phyloP scores from a whole-genome alignment of 2,888 invertebrate genomes.

The Lucinisca nassula region DNA sequence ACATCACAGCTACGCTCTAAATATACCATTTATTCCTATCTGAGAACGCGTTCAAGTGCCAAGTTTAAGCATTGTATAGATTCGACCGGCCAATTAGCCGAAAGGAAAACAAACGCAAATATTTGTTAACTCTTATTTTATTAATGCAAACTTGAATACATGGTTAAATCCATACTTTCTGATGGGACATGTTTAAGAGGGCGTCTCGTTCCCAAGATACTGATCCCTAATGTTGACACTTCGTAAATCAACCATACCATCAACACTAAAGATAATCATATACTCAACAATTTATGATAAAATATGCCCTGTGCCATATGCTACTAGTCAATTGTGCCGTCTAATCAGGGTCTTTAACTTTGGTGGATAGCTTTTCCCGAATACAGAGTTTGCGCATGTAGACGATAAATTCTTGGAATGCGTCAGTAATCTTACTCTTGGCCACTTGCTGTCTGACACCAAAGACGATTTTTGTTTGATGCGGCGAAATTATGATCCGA shows the following conservation, averaged over 20 bases:
- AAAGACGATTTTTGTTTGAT: not conserved
- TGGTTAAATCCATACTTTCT: slow-evolving; percentile 9
- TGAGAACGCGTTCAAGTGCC: not conserved
- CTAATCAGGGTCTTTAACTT: no score
- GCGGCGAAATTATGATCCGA: not conserved
- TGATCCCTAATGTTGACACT: slow-evolving; percentile 12
- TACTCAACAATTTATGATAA: no score
- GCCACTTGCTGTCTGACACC: no score
- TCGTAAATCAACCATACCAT: not conserved
- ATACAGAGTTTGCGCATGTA: no score
- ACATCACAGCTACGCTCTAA: not conserved
- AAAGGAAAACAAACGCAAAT: slow-evolving; percentile 59
- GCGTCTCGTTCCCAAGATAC: not conserved
- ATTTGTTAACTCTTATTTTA: slow-evolving; percentile 69
- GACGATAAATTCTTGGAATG: no score
- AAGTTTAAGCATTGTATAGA: slow-evolving; percentile 9
- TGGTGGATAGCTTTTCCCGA: no score
- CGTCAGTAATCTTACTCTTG: no score
- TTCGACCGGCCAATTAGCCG: slow-evolving; percentile 59
- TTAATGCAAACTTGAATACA: slow-evolving; percentile 57
- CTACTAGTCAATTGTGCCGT: no score
- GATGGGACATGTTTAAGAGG: slow-evolving; percentile 10
- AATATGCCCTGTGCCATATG: no score
- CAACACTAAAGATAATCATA: not conserved
- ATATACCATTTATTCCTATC: not conserved